Conservation (phyloP, 2,797 vertebrate species). For the Rousettus madagascariensis region DNA sequence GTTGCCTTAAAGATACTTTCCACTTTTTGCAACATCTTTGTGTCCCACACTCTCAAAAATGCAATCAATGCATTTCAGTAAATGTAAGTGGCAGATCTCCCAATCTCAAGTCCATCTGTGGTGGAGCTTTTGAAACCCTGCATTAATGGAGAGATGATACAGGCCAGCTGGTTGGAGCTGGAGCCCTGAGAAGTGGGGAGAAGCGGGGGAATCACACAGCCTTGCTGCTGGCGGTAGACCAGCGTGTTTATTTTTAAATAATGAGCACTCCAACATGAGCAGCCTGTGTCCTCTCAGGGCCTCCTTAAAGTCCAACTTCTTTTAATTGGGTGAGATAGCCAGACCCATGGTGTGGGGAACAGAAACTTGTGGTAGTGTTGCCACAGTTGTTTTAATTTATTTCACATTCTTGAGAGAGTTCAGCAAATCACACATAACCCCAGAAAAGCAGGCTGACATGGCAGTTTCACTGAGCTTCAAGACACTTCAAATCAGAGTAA, state of each 20-base stretch:
- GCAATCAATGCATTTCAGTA: neutral
- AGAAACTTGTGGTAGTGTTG: neutral
- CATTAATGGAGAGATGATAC: neutral
- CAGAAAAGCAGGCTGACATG: neutral
- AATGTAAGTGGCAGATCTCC: neutral
- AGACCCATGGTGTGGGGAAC: fast-evolving
- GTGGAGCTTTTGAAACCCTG: neutral
- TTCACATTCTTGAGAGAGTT: constrained; percentile 5
- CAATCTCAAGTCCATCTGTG: neutral
- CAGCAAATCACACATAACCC: neutral
- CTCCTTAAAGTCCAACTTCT: neutral
- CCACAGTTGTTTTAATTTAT: neutral
- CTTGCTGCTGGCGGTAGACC: neutral
- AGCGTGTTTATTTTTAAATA: neutral
- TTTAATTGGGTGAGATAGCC: neutral
- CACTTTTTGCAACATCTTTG: neutral
- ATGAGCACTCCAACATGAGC: neutral
- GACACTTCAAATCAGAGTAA: neutral
- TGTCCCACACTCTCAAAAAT: neutral
- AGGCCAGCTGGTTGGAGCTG: neutral
- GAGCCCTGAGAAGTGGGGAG: neutral
- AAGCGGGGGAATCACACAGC: neutral
- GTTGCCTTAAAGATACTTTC: neutral
- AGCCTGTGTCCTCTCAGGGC: neutral
- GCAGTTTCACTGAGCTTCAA: neutral